Conservation (phyloP, 2,888 invertebrate species). For the Catocala fraxini region DNA sequence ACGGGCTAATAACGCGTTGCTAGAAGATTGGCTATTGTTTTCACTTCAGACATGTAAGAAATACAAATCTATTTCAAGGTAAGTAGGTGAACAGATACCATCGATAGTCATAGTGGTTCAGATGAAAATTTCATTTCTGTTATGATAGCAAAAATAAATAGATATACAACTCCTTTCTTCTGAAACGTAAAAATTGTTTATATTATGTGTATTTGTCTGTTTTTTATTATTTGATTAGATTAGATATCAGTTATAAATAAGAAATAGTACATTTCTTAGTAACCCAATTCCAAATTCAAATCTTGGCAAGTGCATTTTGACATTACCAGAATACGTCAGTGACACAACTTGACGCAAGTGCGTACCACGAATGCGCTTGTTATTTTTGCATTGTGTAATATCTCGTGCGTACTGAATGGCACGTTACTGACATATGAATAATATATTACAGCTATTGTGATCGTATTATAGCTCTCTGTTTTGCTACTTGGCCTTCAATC, state of each 20-base stretch:
- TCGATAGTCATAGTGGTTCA: slow-evolving; percentile 7
- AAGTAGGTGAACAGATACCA: slow-evolving; percentile 49
- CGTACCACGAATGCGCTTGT: slow-evolving; percentile 55
- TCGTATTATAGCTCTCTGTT: slow-evolving; percentile 40
- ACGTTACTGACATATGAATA: slow-evolving; percentile 44
- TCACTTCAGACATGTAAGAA: slow-evolving; percentile 59
- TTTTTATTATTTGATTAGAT: neutral
- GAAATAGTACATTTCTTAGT: neutral
- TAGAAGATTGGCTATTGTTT: slow-evolving; percentile 74
- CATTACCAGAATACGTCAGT: slow-evolving; percentile 28
- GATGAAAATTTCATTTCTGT: no score
- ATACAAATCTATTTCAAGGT: slow-evolving; percentile 60
- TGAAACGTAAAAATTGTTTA: no score
- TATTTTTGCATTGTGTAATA: slow-evolving; percentile 61
- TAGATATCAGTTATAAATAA: neutral
- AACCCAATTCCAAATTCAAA: slow-evolving; percentile 40
- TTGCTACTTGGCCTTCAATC: slow-evolving; percentile 45
- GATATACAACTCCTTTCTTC: no score
- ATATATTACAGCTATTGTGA: slow-evolving; percentile 53
- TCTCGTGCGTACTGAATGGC: slow-evolving; percentile 34
- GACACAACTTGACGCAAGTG: slow-evolving; percentile 65
- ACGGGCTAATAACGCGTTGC: slow-evolving; percentile 68
- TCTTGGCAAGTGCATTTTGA: slow-evolving; percentile 9
- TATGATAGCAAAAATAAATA: no score
- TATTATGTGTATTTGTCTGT: no score